These are phyloP conservation scores for Smutsia temminckii DNA, from an alignment of 2,797 vertebrate genomes.

Conservation along the genomic window DNA sequence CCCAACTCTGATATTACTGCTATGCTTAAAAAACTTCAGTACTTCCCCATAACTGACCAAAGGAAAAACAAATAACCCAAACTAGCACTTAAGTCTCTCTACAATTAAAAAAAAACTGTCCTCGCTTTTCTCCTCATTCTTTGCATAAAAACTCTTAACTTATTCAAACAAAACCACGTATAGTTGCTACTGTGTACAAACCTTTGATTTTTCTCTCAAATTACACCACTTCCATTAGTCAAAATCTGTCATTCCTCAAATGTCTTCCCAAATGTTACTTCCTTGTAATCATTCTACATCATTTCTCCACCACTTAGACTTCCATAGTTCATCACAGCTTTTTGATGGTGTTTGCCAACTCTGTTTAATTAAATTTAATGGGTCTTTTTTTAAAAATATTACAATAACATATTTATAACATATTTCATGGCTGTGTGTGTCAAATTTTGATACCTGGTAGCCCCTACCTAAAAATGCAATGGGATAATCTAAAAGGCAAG, in stretches of 20 bases:
- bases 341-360: not conserved
- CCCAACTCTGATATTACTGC: constrained; percentile 36
- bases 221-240: not conserved
- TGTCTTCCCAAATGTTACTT: not conserved
- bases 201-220: not conserved
- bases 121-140: not conserved
- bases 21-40: constrained; percentile 51
- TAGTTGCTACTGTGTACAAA: not conserved
- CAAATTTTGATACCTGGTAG: not conserved
- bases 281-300: too few relatives aligned
- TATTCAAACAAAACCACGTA: not conserved
- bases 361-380: not conserved
- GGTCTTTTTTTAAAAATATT: not conserved
- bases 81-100: not conserved
- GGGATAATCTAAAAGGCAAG: not conserved
- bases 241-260: not conserved
- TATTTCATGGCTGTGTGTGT: not conserved
- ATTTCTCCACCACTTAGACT: not conserved
- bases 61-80: constrained; percentile 53
- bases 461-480: not conserved
- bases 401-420: not conserved
- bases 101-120: not conserved
- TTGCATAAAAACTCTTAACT: not conserved
- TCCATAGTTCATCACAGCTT: not conserved
- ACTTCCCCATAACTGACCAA: constrained; percentile 40